phyloP scores from a whole-genome alignment of 2,113 vertebrate species.

The Callospermophilus lateralis region DNA sequence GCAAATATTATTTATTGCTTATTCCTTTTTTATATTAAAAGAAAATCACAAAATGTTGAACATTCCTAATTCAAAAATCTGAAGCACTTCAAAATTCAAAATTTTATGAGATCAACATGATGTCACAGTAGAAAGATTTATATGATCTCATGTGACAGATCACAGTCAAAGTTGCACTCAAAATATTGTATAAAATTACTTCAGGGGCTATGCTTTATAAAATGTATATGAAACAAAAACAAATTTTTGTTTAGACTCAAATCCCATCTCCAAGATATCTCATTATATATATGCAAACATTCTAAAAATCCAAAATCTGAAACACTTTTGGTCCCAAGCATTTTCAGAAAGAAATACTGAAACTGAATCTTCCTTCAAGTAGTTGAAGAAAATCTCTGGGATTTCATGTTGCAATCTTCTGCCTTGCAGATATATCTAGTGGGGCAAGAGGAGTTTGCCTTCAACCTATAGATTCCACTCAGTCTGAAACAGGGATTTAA shows the following conservation, averaged over 20 bases:
- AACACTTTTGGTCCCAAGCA: background rate
- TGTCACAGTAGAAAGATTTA: background rate
- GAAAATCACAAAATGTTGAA: background rate
- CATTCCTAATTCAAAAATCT: background rate
- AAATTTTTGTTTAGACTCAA: background rate
- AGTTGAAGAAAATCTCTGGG: background rate
- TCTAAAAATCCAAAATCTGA: background rate
- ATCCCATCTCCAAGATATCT: background rate
- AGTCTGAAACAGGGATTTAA: background rate
- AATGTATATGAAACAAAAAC: background rate
- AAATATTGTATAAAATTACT: background rate
- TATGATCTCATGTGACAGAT: background rate
- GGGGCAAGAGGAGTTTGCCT: background rate
- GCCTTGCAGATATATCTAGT: background rate
- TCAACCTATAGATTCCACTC: background rate
- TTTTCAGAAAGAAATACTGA: background rate
- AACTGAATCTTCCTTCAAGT: background rate
- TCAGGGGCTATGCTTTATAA: no score
- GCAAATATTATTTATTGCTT: background rate
- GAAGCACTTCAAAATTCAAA: background rate
- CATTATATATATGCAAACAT: background rate
- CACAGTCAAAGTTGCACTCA: background rate
- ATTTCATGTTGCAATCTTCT: background rate
- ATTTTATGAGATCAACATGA: background rate
- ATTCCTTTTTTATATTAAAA: background rate